phyloP scores from a whole-genome alignment of 1,140 invertebrate species.

The Hormaphis cornu region DNA sequence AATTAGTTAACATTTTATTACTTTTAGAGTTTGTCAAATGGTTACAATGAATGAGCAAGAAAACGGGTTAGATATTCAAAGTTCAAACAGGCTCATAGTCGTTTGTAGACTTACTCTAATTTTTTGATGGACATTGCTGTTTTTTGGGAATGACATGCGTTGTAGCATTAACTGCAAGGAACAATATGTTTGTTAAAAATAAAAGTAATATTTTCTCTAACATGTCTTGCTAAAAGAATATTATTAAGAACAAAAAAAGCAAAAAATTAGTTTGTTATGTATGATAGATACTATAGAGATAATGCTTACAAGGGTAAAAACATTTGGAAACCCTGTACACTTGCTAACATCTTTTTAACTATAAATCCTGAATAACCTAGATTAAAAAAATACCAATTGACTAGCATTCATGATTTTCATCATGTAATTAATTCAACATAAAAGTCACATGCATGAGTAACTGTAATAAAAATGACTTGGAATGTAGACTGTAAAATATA shows the following conservation, averaged over 20 bases:
- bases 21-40: slow-evolving; percentile 11
- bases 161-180: slow-evolving; percentile 77
- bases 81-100: not conserved
- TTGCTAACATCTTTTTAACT: not conserved
- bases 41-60: slow-evolving; percentile 13
- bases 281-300: not conserved
- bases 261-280: slow-evolving; percentile 6
- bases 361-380: not conserved
- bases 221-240: slow-evolving; percentile 21
- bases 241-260: not conserved
- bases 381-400: not conserved
- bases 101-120: slow-evolving; percentile 69
- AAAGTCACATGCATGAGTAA: not conserved
- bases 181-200: slow-evolving; percentile 17
- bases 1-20: slow-evolving; percentile 2
- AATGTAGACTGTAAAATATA: not conserved
- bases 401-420: not conserved
- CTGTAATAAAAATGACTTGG: not conserved
- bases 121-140: slow-evolving; percentile 73
- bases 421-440: not conserved
- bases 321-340: not conserved
- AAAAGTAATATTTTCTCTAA: slow-evolving; percentile 1
- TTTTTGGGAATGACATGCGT: slow-evolving; percentile 73
- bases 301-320: not conserved
- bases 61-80: slow-evolving; percentile 18